phyloP scores from a whole-genome alignment of 2,797 vertebrate genomes.

The Eurystomus glaucurus region DNA sequence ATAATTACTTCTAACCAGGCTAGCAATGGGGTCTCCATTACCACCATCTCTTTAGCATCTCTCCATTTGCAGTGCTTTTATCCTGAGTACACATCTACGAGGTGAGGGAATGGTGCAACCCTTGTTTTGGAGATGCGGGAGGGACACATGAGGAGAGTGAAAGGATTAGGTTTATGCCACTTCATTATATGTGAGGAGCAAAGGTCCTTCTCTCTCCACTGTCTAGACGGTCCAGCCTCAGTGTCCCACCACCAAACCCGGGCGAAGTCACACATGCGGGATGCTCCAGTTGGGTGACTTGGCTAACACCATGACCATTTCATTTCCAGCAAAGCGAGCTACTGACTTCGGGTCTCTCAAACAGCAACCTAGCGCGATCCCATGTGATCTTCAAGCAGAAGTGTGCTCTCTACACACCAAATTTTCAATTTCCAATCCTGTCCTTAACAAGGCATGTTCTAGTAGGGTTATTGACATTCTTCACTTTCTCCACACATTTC shows the following conservation, averaged over 20 bases:
- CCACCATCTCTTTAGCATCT: not conserved
- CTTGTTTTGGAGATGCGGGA: not conserved
- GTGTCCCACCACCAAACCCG: not conserved
- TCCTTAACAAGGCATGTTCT: not conserved
- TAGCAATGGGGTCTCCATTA: not conserved
- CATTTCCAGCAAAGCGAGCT: not conserved
- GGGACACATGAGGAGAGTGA: fast-evolving
- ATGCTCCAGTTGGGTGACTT: not conserved
- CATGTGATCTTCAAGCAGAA: not conserved
- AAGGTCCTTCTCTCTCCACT: not conserved
- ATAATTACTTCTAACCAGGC: not conserved
- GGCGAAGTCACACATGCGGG: not conserved
- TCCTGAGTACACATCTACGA: fast-evolving
- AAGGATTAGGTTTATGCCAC: not conserved
- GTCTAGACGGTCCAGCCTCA: not conserved
- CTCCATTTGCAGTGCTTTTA: not conserved
- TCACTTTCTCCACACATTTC: not conserved
- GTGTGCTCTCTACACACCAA: not conserved
- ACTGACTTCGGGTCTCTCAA: not conserved
- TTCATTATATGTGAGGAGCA: fast-evolving
- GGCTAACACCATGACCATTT: fast-evolving
- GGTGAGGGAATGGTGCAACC: not conserved
- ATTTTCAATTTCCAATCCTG: not conserved
- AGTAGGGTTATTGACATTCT: not conserved
- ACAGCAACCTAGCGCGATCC: fast-evolving